phyloP scores from a whole-genome alignment of 2,888 invertebrate genomes.

The Yponomeuta cagnagella region DNA sequence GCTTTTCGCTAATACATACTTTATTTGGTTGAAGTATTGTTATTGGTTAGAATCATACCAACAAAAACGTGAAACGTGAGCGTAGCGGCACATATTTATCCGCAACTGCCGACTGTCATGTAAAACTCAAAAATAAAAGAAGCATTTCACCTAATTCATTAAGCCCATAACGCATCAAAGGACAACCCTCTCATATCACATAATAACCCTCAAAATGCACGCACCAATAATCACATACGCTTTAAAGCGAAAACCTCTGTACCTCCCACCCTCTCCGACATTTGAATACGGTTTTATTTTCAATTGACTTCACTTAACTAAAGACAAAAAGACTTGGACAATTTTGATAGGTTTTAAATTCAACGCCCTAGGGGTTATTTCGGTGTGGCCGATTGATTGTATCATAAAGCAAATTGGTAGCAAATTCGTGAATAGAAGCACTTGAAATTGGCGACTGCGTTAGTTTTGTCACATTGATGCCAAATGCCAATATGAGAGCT shows the following conservation, averaged over 20 bases:
- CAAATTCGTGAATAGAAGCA: neutral
- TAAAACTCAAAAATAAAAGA: neutral
- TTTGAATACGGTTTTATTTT: conserved; percentile 70
- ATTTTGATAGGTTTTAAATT: conserved; percentile 1
- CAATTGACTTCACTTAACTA: conserved; percentile 46
- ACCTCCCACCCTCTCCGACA: conserved; percentile 50
- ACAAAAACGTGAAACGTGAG: too few relatives aligned
- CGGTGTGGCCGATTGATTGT: neutral
- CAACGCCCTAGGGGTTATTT: neutral
- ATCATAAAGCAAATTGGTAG: conserved; percentile 11
- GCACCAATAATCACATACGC: conserved; percentile 71
- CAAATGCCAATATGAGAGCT: conserved; percentile 72
- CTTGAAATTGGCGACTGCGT: neutral
- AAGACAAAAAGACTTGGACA: conserved; percentile 13
- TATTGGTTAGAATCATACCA: too few relatives aligned
- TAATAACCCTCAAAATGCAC: conserved; percentile 22
- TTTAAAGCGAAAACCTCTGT: conserved; percentile 29
- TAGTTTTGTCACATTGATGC: conserved; percentile 73
- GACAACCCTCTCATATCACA: conserved; percentile 3
- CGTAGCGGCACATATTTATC: too few relatives aligned
- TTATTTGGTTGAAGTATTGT: too few relatives aligned
- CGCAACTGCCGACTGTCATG: too few relatives aligned
- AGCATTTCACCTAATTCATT: conserved; percentile 9
- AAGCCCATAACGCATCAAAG: conserved; percentile 13
- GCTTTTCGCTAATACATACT: too few relatives aligned